phyloP scores from a whole-genome alignment of 1,140 invertebrate species.

The Neodiprion virginianus region DNA sequence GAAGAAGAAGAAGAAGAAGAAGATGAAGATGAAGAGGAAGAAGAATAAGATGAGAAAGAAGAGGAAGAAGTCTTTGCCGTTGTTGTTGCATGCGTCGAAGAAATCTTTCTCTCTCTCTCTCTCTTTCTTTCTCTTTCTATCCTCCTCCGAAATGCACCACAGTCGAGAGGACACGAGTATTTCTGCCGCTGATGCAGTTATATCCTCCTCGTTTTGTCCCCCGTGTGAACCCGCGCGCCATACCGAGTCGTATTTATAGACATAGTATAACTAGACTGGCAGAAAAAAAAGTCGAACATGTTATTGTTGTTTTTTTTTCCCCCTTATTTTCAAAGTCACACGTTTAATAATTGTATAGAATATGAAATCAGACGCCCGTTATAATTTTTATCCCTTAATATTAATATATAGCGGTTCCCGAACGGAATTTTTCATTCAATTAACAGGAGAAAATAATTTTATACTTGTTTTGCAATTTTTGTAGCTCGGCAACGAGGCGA shows the following conservation, averaged over 20 bases:
- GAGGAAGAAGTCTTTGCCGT: conserved; percentile 16
- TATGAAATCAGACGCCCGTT: too few relatives aligned
- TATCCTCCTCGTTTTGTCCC: too few relatives aligned
- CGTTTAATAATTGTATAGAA: too few relatives aligned
- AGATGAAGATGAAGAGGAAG: not conserved
- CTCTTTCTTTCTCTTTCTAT: conserved; percentile 22
- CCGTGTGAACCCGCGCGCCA: not conserved
- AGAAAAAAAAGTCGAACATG: not conserved
- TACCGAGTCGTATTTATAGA: too few relatives aligned
- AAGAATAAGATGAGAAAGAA: not conserved
- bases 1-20: not conserved
- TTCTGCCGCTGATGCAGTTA: not conserved
- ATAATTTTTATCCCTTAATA: too few relatives aligned
- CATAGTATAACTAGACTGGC: not conserved
- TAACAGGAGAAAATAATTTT: too few relatives aligned
- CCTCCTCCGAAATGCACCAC: not conserved
- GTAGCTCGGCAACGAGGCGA: too few relatives aligned
- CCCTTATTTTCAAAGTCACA: too few relatives aligned
- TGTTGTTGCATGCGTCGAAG: not conserved
- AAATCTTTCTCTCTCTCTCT: conserved; percentile 14
- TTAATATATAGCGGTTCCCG: too few relatives aligned
- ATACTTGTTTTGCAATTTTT: too few relatives aligned
- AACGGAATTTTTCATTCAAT: too few relatives aligned
- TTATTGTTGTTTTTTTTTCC: too few relatives aligned
- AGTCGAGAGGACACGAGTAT: conserved; percentile 20